Conservation (phyloP, 2,888 invertebrate genomes). For the Parascotia fuliginaria region DNA sequence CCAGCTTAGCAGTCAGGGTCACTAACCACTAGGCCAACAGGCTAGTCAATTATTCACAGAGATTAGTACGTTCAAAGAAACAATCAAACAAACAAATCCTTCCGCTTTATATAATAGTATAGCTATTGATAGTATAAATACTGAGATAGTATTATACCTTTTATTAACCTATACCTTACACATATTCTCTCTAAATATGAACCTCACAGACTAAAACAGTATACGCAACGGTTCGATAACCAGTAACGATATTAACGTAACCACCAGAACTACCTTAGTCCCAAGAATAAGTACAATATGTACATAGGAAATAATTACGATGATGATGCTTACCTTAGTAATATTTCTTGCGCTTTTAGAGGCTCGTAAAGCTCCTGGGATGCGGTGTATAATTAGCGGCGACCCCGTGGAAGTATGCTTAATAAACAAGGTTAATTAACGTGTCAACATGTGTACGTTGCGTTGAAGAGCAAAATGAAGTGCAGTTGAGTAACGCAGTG, state of each 20-base stretch:
- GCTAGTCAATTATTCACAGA: no score
- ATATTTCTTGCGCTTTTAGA: background rate
- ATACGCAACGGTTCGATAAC: background rate
- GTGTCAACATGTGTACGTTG: slow-evolving; percentile 9
- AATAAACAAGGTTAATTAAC: slow-evolving; percentile 9
- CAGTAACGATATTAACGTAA: background rate
- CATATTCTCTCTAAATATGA: background rate
- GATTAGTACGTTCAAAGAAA: no score
- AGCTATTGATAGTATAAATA: no score
- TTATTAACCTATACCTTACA: no score
- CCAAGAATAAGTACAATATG: background rate
- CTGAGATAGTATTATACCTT: no score
- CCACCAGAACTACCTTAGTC: background rate
- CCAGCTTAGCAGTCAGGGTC: no score
- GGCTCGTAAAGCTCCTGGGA: slow-evolving; percentile 3
- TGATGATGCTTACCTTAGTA: background rate
- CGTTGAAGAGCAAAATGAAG: background rate
- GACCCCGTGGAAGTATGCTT: background rate
- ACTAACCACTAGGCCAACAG: no score
- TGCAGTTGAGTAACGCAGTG: background rate
- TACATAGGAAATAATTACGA: slow-evolving; percentile 1
- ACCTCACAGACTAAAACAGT: background rate
- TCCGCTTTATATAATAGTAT: no score
- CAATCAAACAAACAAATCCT: no score
- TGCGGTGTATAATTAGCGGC: background rate